A percentile compares a stretch with the other conserved stretches of the same genome.
Conservation (phyloP, 1,140 invertebrate species). For the Temnothorax longispinosus region DNA sequence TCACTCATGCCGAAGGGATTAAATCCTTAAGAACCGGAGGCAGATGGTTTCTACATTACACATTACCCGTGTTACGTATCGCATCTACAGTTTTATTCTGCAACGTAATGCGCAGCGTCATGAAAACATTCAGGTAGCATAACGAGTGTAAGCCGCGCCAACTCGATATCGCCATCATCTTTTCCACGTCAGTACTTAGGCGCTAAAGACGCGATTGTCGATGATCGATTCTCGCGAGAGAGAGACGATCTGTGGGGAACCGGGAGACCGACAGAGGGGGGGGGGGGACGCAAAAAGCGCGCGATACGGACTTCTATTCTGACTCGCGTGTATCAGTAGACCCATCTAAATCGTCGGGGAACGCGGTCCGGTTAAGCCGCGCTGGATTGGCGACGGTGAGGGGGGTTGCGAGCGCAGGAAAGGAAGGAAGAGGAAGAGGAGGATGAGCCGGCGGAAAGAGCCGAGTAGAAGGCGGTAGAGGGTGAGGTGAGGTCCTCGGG, state of each 20-base stretch:
- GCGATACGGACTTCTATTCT: slow-evolving; percentile 37
- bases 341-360: slow-evolving; percentile 54
- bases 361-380: slow-evolving; percentile 34
- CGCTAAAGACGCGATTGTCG: slow-evolving; percentile 39
- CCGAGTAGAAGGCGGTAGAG: slow-evolving; percentile 34
- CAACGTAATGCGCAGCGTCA: slow-evolving; percentile 45
- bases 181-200: slow-evolving; percentile 37
- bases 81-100: slow-evolving; percentile 42
- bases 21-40: slow-evolving; percentile 50
- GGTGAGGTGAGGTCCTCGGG: slow-evolving; percentile 21
- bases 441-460: slow-evolving; percentile 27
- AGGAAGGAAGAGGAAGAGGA: neutral
- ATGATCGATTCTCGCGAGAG: slow-evolving; percentile 31
- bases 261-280: neutral
- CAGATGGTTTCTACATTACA: slow-evolving; percentile 51
- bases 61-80: slow-evolving; percentile 52
- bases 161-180: slow-evolving; percentile 50
- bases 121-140: slow-evolving; percentile 47
- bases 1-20: slow-evolving; percentile 42
- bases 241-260: neutral
- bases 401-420: slow-evolving; percentile 36
- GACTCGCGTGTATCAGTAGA: slow-evolving; percentile 48
- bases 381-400: slow-evolving; percentile 36
- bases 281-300: slow-evolving; percentile 10
- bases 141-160: slow-evolving; percentile 29